A percentile compares a stretch with the other conserved stretches of the same genome.
These are phyloP conservation scores for Sesia apiformis DNA, from an alignment of 2,888 invertebrate species.

Conservation along the genomic window DNA sequence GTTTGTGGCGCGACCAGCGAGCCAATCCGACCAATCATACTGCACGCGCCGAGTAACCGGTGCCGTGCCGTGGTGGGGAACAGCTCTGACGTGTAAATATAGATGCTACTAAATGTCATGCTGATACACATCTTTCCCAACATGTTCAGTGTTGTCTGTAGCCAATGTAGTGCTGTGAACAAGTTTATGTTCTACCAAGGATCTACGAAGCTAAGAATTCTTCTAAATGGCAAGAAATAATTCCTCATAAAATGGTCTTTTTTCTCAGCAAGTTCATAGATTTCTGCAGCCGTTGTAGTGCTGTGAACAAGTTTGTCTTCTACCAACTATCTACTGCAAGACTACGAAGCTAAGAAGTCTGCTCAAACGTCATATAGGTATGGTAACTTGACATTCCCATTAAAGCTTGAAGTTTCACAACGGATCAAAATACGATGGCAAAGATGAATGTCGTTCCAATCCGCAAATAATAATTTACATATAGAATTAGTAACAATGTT, in stretches of 20 bases:
- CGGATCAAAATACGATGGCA: too few relatives aligned
- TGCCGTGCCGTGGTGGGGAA: slow-evolving; percentile 72
- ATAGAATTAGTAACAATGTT: too few relatives aligned
- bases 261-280: too few relatives aligned
- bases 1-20: slow-evolving; percentile 80
- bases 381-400: too few relatives aligned
- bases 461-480: too few relatives aligned
- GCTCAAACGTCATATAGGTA: too few relatives aligned
- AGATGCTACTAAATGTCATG: slow-evolving; percentile 64
- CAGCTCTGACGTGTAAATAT: slow-evolving; percentile 71
- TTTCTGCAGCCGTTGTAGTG: neutral
- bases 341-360: too few relatives aligned
- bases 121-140: slow-evolving; percentile 72
- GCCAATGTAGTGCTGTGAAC: slow-evolving; percentile 6
- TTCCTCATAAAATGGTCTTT: too few relatives aligned
- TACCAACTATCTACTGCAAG: neutral
- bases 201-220: neutral
- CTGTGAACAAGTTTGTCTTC: neutral
- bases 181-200: neutral
- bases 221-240: too few relatives aligned
- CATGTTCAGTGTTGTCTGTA: slow-evolving; percentile 15
- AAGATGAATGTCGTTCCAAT: too few relatives aligned
- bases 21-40: slow-evolving; percentile 71
- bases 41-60: slow-evolving; percentile 68
- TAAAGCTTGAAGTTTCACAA: too few relatives aligned